Conservation (phyloP, 1,140 invertebrate genomes). For the Panagrolaimus sp. region DNA sequence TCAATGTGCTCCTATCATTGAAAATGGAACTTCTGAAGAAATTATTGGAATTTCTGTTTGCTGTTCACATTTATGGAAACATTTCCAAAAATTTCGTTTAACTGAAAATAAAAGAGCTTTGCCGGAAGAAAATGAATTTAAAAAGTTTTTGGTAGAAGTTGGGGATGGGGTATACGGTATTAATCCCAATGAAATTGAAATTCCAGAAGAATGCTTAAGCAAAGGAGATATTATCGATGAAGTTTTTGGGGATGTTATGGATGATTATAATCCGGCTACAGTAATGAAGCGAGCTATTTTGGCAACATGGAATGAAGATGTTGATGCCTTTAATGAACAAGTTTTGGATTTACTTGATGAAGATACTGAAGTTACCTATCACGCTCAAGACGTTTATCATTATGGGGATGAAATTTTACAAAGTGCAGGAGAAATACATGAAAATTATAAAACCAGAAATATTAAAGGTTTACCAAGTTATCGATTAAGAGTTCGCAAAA, state of each 20-base stretch:
- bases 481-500: background rate
- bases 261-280: background rate
- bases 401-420: background rate
- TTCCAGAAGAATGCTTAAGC: background rate
- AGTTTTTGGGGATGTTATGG: background rate
- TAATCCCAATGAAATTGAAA: background rate
- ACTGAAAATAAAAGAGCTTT: background rate
- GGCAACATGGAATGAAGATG: background rate
- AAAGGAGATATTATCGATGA: background rate
- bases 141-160: background rate
- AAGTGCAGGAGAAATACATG: background rate
- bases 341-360: background rate
- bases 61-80: background rate
- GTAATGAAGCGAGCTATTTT: background rate
- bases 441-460: background rate
- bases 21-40: background rate
- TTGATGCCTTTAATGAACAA: background rate
- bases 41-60: background rate
- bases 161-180: background rate
- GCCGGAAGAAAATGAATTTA: too few species aligned
- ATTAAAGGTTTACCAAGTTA: background rate
- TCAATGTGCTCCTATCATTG: background rate
- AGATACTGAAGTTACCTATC: background rate
- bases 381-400: background rate
- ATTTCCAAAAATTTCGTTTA: background rate